These are phyloP conservation scores for Scaptomyza graminum DNA, from an alignment of 1,140 invertebrate genomes.

Conservation along the genomic window DNA sequence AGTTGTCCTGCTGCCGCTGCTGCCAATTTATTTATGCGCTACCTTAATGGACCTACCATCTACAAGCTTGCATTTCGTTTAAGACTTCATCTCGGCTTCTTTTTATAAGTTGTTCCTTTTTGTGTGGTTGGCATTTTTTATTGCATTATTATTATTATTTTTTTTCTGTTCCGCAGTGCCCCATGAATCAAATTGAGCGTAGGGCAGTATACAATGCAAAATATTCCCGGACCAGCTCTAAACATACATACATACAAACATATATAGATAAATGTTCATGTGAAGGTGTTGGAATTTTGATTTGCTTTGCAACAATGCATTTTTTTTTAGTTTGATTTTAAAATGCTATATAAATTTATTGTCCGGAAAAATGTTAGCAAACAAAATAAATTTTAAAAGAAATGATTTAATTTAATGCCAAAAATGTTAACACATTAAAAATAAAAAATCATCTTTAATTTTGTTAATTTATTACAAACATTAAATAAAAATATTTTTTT, in stretches of 20 bases:
- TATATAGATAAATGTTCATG: neutral
- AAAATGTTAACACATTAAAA: too few relatives aligned
- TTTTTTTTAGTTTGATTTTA: neutral
- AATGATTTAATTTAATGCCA: too few relatives aligned
- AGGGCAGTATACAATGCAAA: conserved; percentile 16
- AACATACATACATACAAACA: too few relatives aligned
- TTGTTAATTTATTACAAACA: too few relatives aligned
- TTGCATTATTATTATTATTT: conserved; percentile 52
- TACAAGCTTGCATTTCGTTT: conserved; percentile 10
- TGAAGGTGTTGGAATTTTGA: conserved; percentile 67
- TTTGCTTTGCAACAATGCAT: conserved; percentile 35
- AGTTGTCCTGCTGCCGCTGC: conserved; percentile 33
- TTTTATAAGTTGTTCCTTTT: conserved; percentile 44
- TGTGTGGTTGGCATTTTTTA: conserved; percentile 42
- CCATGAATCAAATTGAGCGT: conserved; percentile 56
- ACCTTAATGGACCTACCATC: conserved; percentile 73
- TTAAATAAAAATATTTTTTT: too few relatives aligned
- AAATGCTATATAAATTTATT: neutral
- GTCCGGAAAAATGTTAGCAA: neutral
- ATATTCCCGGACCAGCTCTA: conserved; percentile 3
- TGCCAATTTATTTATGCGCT: conserved; percentile 76
- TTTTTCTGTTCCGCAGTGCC: conserved; percentile 23
- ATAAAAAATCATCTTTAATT: too few relatives aligned
- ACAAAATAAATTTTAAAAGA: too few relatives aligned
- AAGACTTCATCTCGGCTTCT: neutral